Evolutionary conservation across 2,113 vertebrate species (phyloP).

Genomic region (Gallinago media): DNA sequence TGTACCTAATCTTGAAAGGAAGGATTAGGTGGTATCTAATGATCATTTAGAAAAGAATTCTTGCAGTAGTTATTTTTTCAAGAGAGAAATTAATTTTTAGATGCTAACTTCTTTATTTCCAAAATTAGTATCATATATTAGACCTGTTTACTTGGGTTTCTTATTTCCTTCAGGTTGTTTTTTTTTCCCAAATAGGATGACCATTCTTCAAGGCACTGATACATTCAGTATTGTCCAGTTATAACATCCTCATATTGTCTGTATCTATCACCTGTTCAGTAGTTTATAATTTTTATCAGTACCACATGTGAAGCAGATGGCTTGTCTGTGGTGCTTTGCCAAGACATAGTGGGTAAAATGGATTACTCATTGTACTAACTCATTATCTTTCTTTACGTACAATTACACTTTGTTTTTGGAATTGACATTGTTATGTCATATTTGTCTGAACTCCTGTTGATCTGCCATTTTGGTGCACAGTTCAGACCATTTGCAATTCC

Average conservation of each 20-base stretch:
- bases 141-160: not conserved
- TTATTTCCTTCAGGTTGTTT: not conserved
- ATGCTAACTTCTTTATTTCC: not conserved
- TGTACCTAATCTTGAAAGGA: not conserved
- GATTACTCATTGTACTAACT: not conserved
- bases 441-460: not conserved
- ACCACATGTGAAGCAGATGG: not conserved
- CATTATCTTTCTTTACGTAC: not conserved
- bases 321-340: not conserved
- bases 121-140: not conserved
- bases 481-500: not conserved
- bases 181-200: not conserved
- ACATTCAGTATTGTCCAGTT: not conserved
- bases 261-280: not conserved
- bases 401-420: not conserved
- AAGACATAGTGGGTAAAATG: not conserved
- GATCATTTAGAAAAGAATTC: not conserved
- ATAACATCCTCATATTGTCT: not conserved
- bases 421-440: not conserved
- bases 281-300: not conserved
- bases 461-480: not conserved
- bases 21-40: not conserved
- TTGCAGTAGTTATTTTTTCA: not conserved
- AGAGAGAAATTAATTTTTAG: not conserved
- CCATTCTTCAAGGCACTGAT: not conserved